Conservation (phyloP, 2,888 invertebrate species). For the Resseliella maxima region DNA sequence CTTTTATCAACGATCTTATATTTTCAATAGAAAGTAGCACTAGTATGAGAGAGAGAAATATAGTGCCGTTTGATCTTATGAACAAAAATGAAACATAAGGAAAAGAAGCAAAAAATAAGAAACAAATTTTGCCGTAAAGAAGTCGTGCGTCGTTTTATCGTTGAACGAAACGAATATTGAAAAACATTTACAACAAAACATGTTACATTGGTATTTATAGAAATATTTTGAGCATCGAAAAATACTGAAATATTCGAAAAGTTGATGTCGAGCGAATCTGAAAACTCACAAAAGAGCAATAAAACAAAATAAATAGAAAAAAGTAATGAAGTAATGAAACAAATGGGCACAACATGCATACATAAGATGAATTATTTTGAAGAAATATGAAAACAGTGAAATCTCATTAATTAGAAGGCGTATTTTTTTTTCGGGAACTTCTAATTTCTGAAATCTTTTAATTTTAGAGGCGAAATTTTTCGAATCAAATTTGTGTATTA, state of each 20-base stretch:
- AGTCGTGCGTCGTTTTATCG: neutral
- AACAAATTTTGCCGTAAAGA: neutral
- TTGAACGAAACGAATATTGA: neutral
- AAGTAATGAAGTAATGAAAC: neutral
- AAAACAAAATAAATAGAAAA: neutral
- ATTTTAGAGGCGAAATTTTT: no score
- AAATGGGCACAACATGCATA: neutral
- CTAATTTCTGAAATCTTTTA: no score
- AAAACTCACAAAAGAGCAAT: neutral
- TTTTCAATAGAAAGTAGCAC: neutral
- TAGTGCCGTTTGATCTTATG: slow-evolving; percentile 11
- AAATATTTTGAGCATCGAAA: neutral
- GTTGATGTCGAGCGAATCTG: neutral
- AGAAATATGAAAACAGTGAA: neutral
- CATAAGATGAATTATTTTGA: neutral
- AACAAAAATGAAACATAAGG: neutral
- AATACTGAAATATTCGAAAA: neutral
- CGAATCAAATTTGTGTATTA: no score
- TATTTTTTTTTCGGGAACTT: no score
- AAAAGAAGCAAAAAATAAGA: neutral
- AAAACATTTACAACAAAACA: neutral
- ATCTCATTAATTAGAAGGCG: no score
- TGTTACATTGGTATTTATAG: slow-evolving; percentile 32
- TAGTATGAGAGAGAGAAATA: neutral
- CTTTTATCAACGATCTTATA: slow-evolving; percentile 24